phyloP scores from a whole-genome alignment of 2,113 vertebrate species.

The Passer montanus region DNA sequence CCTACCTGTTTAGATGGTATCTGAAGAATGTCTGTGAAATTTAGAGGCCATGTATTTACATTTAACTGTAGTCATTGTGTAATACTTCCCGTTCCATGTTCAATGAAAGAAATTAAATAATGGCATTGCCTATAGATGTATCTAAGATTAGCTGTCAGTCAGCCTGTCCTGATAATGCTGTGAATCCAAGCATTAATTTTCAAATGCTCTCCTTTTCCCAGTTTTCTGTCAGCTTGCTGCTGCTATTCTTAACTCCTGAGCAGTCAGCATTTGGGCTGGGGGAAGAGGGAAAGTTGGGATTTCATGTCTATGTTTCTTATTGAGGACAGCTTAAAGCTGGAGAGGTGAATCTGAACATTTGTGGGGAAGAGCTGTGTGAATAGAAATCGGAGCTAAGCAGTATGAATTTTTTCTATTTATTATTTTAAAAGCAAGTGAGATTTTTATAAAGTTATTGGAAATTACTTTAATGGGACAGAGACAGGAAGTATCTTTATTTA shows the following conservation, averaged over 20 bases:
- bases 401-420: neutral
- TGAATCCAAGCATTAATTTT: neutral
- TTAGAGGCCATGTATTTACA: neutral
- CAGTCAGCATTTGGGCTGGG: neutral
- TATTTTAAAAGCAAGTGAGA: neutral
- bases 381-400: neutral
- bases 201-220: neutral
- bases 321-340: neutral
- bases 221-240: neutral
- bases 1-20: neutral
- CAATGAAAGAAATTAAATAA: neutral
- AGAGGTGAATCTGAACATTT: neutral
- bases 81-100: neutral
- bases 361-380: neutral
- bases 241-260: constrained; percentile 25
- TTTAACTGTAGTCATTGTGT: neutral
- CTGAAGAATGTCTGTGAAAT: neutral
- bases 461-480: neutral
- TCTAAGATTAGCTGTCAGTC: neutral
- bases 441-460: neutral
- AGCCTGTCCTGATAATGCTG: neutral
- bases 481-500: neutral
- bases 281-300: neutral
- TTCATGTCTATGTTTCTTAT: neutral
- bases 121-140: neutral